Base-by-base conservation (phyloP, 2,113 vertebrate genomes). In the Gallinago paraguaiae region DNA sequence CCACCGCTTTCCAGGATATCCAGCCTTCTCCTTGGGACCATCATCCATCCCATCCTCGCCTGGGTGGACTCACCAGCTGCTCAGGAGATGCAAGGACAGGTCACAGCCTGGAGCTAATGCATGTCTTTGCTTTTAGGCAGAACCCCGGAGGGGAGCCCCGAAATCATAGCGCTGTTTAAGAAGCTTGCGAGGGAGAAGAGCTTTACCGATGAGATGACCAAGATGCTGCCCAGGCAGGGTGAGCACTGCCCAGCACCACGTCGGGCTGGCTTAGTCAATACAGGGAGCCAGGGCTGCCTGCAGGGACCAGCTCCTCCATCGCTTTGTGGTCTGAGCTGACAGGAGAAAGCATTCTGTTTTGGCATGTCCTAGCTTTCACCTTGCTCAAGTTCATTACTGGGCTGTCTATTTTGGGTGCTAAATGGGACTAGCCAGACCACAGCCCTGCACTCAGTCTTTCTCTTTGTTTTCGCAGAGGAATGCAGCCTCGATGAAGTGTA, bases 401-500 rank as follows among this genome's bases (percentile, higher is more conserved):
- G n/a, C 30, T 74, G 71, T 80, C 67, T 93, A 0, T 56, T 80
- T 57, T 74, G 91, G 37, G 45, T 80, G 45, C 63, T 77, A 28
- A 79, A 64, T 17, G 31, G 30, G 35, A 56, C 13, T 41, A 4
- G 56, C 33, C 43, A 85, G 59, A 68, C 45, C 71, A 50, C 61
- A 57, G 71, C 41, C 37, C n/a, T 0, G 0, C 17, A 54, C 75
- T 92, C 59, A 85, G 67, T 19, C 50, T 69, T 90, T 82, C 65
- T 82, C 63, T 93, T 95, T 95, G 1, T 82, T 93, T 86, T 27
- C 87, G 46, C 94, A 97, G 96, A 88, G 9, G 23, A 94, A 51
- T 97, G 96, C 93, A 85, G 19, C 37, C 35, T 89, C 1, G 78
- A 7, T 13, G 70, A 30, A 51, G 33, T 0, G 0, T 94, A 97